Evolutionary conservation across 2,888 invertebrate genomes (phyloP), one percentile per base, ranked within the genome.

Genomic region (Clunio marinus): DNA sequence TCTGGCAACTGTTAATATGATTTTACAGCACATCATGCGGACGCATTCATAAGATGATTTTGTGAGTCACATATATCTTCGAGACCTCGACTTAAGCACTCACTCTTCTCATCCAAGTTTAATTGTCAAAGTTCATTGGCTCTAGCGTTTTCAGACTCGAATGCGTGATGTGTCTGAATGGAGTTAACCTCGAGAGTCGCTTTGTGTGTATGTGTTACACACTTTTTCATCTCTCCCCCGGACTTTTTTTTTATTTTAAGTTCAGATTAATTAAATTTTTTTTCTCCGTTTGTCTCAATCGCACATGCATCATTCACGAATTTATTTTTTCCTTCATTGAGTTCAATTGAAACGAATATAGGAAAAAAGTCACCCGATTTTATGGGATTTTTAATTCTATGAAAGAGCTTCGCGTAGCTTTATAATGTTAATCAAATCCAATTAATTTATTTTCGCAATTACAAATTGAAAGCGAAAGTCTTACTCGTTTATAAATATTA

Each of bases 371-470:
- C 17, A 22, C 17, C 51, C 41, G 41, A n/a, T 41, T 41, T 41
- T 13, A 41, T n/a, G 41, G 10, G 10, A 10, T 32, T 41, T 22
- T 20, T 51, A 51, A 51, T 51, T 51, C 22, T 20, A 41, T 15
- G 13, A 41, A 13, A 41, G n/a, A 22, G 51, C 51, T 22, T n/a
- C 51, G 51, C 51, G 51, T 59, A 32, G 51, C 51, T 55, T 66
- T 66, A n/a, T 66, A 55, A 46, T 66, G n/a, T 66, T 55, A 66
- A 66, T 66, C 66, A 66, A 66, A 66, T 32, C 55, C 66, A 66
- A 66, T 66, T 66, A 66, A 66, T 55, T 66, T 24, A 51, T 55
- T 28, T 22, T 60, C 60, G 41, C 20, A 41, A 41, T 25, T 57
- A 25, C 25, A 25, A 57, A 57, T 27, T 57, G 25, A 63, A 63